phyloP scores from a whole-genome alignment of 2,797 vertebrate genomes.

The Sarcoramphus papa region DNA sequence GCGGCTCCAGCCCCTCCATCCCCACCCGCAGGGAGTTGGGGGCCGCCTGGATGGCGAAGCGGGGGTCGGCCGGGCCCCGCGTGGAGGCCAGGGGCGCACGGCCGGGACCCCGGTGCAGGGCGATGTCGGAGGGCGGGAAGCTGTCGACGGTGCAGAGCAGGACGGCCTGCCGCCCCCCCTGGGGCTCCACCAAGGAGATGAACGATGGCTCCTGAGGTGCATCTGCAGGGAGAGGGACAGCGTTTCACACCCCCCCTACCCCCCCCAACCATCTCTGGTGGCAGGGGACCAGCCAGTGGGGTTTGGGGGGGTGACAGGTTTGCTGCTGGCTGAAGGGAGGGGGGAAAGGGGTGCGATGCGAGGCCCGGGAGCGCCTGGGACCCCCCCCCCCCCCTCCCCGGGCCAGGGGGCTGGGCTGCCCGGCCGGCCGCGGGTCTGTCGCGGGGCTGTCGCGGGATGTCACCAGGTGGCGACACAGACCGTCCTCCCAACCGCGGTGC shows the following conservation, averaged over 20 bases:
- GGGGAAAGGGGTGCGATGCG: too few relatives aligned
- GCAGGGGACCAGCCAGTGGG: neutral
- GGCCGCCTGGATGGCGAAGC: neutral
- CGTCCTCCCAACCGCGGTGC: neutral
- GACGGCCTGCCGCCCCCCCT: neutral
- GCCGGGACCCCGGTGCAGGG: neutral
- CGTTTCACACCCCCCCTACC: rapidly evolving
- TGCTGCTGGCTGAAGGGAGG: too few relatives aligned
- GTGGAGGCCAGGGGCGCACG: neutral
- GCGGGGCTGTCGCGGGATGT: neutral
- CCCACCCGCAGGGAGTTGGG: slow-evolving; percentile 63
- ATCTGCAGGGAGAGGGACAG: slow-evolving; percentile 29
- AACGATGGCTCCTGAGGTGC: slow-evolving; percentile 50
- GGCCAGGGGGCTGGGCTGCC: neutral
- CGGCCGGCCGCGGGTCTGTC: neutral
- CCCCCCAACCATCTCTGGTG: rapidly evolving
- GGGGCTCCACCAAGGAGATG: slow-evolving; percentile 53
- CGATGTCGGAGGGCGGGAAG: slow-evolving; percentile 50
- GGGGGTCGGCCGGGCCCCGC: rapidly evolving
- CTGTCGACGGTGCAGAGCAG: slow-evolving; percentile 70
- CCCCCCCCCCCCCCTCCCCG: rapidly evolving
- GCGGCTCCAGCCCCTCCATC: neutral
- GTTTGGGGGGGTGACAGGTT: neutral
- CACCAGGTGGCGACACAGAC: slow-evolving; percentile 23
- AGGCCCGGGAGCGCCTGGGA: too few relatives aligned